Conservation (phyloP, 2,888 invertebrate genomes). For the Physocephala rufipes region DNA sequence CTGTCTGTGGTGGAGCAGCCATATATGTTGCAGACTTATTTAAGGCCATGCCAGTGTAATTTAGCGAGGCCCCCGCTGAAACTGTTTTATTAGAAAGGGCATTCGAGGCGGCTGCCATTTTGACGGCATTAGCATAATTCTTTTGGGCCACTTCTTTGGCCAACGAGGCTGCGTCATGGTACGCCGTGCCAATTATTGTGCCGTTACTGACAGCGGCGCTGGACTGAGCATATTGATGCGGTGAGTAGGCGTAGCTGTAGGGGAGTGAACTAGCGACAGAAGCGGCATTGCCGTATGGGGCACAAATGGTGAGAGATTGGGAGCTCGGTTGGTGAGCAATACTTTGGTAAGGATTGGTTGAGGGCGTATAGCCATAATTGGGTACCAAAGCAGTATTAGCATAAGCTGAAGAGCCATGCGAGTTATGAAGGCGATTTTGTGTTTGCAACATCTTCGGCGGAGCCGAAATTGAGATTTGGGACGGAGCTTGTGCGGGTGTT, state of each 20-base stretch:
- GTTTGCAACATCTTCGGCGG: conserved; percentile 37
- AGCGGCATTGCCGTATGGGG: conserved; percentile 40
- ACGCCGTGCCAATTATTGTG: conserved; percentile 39
- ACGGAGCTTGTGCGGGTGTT: conserved; percentile 37
- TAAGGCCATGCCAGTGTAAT: conserved; percentile 75
- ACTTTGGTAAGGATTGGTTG: conserved; percentile 39
- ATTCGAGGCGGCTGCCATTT: conserved; percentile 68
- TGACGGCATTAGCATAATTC: conserved; percentile 81
- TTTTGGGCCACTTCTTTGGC: conserved; percentile 86
- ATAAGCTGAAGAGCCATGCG: conserved; percentile 45
- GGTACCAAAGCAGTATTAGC: conserved; percentile 37
- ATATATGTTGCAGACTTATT: conserved; percentile 67
- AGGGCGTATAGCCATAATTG: conserved; percentile 41
- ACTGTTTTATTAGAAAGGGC: conserved; percentile 67
- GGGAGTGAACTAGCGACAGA: conserved; percentile 50
- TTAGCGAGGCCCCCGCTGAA: conserved; percentile 67
- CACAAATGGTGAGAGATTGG: conserved; percentile 43
- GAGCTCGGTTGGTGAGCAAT: conserved; percentile 43
- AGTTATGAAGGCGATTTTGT: conserved; percentile 52
- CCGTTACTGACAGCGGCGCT: conserved; percentile 42
- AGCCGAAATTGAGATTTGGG: conserved; percentile 39
- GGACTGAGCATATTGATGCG: conserved; percentile 45
- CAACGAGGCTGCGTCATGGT: conserved; percentile 72
- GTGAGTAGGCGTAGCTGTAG: conserved; percentile 46
- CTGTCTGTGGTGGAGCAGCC: conserved; percentile 43